These are phyloP conservation scores for Lithobates pipiens DNA, from an alignment of 2,797 vertebrate species.

Conservation along the genomic window DNA sequence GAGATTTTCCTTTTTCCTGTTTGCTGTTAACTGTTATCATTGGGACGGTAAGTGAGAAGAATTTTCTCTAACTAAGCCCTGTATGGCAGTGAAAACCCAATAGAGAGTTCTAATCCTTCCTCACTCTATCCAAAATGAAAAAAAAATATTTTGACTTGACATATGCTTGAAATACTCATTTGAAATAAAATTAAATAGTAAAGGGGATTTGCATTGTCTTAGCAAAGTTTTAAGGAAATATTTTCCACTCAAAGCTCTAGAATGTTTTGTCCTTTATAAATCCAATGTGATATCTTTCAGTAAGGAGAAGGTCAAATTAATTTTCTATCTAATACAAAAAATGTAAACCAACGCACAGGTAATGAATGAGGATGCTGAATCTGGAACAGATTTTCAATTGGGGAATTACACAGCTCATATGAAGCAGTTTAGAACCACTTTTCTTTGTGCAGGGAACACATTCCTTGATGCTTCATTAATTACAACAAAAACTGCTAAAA, in stretches of 20 bases:
- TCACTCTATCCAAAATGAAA: no score
- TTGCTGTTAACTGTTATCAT: no score
- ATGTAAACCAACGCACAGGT: not conserved
- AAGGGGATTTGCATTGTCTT: not conserved
- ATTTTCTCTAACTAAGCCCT: not conserved
- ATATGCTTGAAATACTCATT: no score
- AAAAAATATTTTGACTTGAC: no score
- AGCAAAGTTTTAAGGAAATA: not conserved
- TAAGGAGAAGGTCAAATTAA: not conserved
- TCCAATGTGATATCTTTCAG: not conserved
- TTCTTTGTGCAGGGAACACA: constrained; percentile 14
- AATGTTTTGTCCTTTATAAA: not conserved
- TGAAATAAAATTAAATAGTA: no score
- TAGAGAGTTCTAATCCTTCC: no score
- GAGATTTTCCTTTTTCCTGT: no score
- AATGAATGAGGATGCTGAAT: not conserved
- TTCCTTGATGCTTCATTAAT: constrained; percentile 49
- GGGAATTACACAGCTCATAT: constrained; percentile 1
- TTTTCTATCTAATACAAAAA: not conserved
- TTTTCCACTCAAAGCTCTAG: no score
- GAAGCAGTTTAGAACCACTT: constrained; percentile 5
- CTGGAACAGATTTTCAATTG: not conserved
- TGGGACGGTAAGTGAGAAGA: no score
- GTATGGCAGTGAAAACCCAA: no score
- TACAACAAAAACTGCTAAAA: constrained; percentile 38